phyloP scores from a whole-genome alignment of 2,888 invertebrate species.

The Schizaphis graminum region DNA sequence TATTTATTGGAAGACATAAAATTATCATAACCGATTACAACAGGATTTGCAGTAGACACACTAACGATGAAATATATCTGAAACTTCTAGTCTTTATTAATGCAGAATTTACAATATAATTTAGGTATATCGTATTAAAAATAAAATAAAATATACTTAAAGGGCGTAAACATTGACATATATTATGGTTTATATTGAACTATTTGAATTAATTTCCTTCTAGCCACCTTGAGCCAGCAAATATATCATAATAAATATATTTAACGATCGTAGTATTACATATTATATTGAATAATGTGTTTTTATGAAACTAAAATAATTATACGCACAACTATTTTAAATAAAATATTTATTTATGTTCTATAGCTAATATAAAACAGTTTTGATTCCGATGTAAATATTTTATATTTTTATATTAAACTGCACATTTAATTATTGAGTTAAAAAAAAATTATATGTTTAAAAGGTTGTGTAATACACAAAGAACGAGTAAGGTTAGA shows the following conservation, averaged over 20 bases:
- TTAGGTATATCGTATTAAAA: neutral
- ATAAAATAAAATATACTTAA: neutral
- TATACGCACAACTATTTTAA: neutral
- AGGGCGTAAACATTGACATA: neutral
- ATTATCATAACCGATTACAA: conserved; percentile 27
- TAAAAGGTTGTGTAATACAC: too few species aligned
- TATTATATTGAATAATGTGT: neutral
- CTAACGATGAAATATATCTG: conserved; percentile 29
- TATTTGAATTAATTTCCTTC: neutral
- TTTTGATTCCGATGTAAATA: neutral
- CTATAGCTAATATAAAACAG: neutral
- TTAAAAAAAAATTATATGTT: neutral
- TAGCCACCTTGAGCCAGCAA: neutral
- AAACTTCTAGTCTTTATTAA: neutral
- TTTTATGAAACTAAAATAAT: neutral
- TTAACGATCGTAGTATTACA: neutral
- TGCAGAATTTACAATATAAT: neutral
- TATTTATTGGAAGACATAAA: conserved; percentile 3
- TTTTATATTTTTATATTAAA: neutral
- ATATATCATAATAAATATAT: neutral
- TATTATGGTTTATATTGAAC: neutral
- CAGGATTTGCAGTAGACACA: conserved; percentile 19
- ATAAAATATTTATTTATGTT: neutral
- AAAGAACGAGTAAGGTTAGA: too few species aligned
- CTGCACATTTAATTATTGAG: neutral